These are phyloP conservation scores for Temnothorax curvispinosus DNA, from an alignment of 1,140 invertebrate genomes.

Conservation along the genomic window DNA sequence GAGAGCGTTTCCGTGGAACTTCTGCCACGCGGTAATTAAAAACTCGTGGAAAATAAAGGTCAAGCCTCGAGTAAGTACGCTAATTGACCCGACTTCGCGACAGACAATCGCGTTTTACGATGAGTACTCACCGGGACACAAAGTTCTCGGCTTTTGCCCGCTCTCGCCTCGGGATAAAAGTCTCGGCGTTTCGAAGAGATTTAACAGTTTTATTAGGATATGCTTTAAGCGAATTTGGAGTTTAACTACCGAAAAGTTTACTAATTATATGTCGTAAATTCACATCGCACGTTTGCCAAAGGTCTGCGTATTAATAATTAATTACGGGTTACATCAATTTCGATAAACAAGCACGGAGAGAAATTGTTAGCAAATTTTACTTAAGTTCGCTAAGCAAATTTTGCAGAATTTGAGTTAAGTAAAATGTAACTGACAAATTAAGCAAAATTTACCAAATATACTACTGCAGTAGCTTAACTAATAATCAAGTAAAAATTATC, in stretches of 20 bases:
- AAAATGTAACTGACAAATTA: no score
- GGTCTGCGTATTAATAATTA: background rate
- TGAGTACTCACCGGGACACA: background rate
- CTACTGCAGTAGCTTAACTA: no score
- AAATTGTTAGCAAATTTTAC: no score
- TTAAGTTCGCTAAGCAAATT: no score
- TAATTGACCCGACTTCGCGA: conserved; percentile 41
- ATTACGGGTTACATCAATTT: conserved; percentile 1
- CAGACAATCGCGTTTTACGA: conserved; percentile 25
- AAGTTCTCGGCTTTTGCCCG: conserved; percentile 30
- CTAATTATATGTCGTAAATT: background rate
- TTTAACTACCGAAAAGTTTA: background rate
- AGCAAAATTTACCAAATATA: no score
- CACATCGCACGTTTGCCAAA: no score
- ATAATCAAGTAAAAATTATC: no score
- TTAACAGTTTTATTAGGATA: background rate
- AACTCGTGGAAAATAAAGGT: conserved; percentile 50
- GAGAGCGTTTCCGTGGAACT: conserved; percentile 6
- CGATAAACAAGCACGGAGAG: background rate
- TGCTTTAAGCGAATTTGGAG: background rate
- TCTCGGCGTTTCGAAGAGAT: background rate
- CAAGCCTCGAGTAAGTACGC: conserved; percentile 32
- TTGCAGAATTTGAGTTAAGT: no score
- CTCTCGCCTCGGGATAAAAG: conserved; percentile 11
- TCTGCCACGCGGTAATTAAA: conserved; percentile 38